Base-by-base conservation (phyloP, 2,888 invertebrate genomes). In the Napeogenes inachia region DNA sequence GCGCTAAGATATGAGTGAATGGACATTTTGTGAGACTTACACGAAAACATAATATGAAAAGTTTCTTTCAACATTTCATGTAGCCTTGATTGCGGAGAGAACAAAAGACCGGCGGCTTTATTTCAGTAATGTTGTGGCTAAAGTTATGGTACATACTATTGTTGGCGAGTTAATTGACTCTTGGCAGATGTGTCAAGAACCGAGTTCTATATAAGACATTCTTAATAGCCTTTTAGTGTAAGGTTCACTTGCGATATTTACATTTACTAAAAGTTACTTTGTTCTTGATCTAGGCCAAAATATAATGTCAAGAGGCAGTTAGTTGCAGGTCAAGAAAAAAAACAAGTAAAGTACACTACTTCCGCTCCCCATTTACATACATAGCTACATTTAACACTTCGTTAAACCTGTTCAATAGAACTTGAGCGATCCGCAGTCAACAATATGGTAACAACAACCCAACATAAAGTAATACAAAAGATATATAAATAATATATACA, bases 1-100 rank as follows among this genome's bases (percentile, higher is more conserved):
- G 38, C 66, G 50, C 55, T 47, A 54, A 57, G 54, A 57, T 60
- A 46, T 61, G 46, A 30, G 50, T 65, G 60, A 63, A 65, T 61
- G 53, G 59, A 58, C 57, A 61, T 57, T 58, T 57, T 60, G 53
- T 30, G 61, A 33, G 59, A 38, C 38, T 35, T 45, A 55, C 47
- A 55, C 33, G 45, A 63, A n/a, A 57, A 42, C 33, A 35, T n/a
- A 56, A 57, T 54, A 42, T 46, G 38, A 46, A 46, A 54, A 45
- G n/a, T 46, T 56, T 35, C 54, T 42, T 54, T 32, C 13, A 35
- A 12, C 35, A 35, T 56, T 47, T 47, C 21, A 35, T 13, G 13
- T 12, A n/a, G 54, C 54, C 8, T 13, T 45, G 33, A 21, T 30
- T 50, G 30, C 30, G 12, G 30, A 50, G 30, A 50, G 50, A 50